These are phyloP conservation scores for Mormyrops attenuatus DNA, from an alignment of 2,797 vertebrate genomes.

Conservation along the genomic window DNA sequence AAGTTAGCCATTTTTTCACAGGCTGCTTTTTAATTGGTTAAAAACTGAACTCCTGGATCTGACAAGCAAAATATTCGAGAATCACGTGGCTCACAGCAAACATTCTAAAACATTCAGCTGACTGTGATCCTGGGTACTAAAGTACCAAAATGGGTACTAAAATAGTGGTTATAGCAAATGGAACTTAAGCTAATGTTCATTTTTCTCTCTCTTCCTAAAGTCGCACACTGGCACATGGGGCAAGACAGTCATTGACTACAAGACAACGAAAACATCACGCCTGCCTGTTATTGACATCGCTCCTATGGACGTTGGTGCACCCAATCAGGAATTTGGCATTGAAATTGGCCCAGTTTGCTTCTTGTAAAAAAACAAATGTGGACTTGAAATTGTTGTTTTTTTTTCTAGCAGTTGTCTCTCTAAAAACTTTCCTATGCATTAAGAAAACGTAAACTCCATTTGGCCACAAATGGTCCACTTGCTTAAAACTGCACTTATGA, in stretches of 20 bases:
- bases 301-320: conserved; percentile 77
- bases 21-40: neutral
- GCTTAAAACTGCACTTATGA: conserved; percentile 77
- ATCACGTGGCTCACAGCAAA: neutral
- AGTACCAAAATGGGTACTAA: neutral
- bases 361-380: conserved; percentile 97
- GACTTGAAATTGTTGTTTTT: conserved; percentile 88
- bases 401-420: conserved; percentile 92
- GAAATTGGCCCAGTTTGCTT: conserved; percentile 81
- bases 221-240: conserved; percentile 78
- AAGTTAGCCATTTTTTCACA: neutral
- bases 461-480: conserved; percentile 76
- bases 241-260: conserved; percentile 83
- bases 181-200: neutral
- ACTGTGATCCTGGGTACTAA: neutral
- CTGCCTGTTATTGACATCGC: conserved; percentile 81
- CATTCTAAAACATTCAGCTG: neutral
- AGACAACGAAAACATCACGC: conserved; percentile 78
- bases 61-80: neutral
- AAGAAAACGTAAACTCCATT: conserved; percentile 67
- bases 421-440: conserved; percentile 77
- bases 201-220: conserved; percentile 41
- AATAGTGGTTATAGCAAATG: neutral
- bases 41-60: neutral
- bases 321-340: conserved; percentile 80